Base-by-base conservation (phyloP, 2,888 invertebrate species). In the Cheilosia grossa region DNA sequence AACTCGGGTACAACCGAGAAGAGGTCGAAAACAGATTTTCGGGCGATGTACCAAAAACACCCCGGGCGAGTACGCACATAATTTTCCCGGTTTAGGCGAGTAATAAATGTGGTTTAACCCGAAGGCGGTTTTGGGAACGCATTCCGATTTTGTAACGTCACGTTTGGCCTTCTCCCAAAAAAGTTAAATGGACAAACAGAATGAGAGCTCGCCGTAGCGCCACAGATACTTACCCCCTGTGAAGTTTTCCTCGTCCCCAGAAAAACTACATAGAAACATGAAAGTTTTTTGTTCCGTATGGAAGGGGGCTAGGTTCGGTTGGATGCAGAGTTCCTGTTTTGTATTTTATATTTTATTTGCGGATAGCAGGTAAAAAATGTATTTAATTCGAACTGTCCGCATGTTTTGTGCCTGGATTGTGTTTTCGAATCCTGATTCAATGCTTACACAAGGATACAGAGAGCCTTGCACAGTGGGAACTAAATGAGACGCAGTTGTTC, bases 81-180 rank as follows among this genome's bases (percentile, higher is more conserved):
- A 85, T 85, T 85, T 72, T 75, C 53, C 75, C 72, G 67, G 85
- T 77, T 81, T 89, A 89, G 89, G 89, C 30, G 30, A 90, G 90
- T 90, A 90, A 90, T 90, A 89, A 90, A 89, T 90, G 90, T 88
- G 90, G 90, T 90, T 90, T 90, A 88, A 88, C 89, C 78, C 73
- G 10, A 61, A 72, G 58, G 82, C 82, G 53, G 75, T 81, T 75
- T 67, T 61, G 33, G 27, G 33, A 63, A 72, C 85, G 81, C 70
- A 85, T 85, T 85, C 72, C 75, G 49, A 75, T 81, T 85, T 64
- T 44, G 56, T 66, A 75, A 67, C 70, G 56, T 80, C 75, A 85
- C 75, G 81, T 80, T 85, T 81, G 81, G 85, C 85, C 81, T 75
- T 81, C 77, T 70, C 44, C 72, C 81, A 66, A 74, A 74, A 74